Evolutionary conservation across 1,140 invertebrate species (phyloP), one percentile per base, ranked within the genome.

Genomic region (Elymnias hypermnestra): DNA sequence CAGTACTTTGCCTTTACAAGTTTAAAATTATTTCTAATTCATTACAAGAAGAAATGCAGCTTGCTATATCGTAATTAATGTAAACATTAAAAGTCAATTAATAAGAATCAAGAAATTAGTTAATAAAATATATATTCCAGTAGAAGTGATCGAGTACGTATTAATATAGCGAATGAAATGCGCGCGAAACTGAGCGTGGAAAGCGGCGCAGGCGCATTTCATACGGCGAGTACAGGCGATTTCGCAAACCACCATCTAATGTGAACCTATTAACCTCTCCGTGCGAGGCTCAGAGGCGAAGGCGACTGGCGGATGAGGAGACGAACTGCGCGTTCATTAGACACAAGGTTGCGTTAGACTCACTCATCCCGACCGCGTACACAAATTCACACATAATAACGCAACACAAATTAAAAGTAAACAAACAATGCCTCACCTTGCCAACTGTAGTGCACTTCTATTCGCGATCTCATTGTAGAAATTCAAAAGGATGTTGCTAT

Each of bases 251-350:
- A 75, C 60, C 78, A 73, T 85, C 78, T 85, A 82, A 85, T 83
- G 78, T 85, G 82, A 85, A 85, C 82, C 78, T 85, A 85, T 85
- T 85, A 85, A 85, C 82, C 82, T 85, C 78, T 83, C 58, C 63
- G 63, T 73, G 71, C 67, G 70, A 78, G 76, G 70, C 75, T 76
- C 74, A 63, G 60, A 72, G 72, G 69, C 75, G 81, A 81, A 84
- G 78, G 77, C 82, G 74, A 81, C 63, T 74, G 78, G 77, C 77
- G 77, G 77, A 82, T 77, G 77, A 72, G 67, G 70, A 73, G 69
- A 60, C 63, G 65, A 72, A 58, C 61, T 67, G 59, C 61, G 68
- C 68, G 76, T 74, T 81, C 78, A 82, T 83, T 82, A 78, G 61
- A 79, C 63, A 72, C 78, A 85, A 83, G 82, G 78, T 68, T 83